Evolutionary conservation across 2,113 vertebrate species (phyloP).

Genomic region (Ginglymostoma cirratum): DNA sequence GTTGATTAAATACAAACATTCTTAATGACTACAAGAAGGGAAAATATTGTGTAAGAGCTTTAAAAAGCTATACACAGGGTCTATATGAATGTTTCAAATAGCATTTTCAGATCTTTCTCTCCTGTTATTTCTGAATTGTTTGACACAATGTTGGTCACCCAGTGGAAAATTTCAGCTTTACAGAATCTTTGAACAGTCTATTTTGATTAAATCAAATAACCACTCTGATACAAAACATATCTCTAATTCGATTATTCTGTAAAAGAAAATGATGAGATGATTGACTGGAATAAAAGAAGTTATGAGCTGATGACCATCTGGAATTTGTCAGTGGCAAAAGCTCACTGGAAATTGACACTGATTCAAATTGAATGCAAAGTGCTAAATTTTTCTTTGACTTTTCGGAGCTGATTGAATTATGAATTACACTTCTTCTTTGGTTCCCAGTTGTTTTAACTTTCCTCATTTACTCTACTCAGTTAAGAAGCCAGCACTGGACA

Average conservation of each 20-base stretch:
- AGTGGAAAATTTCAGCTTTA: constrained; percentile 13
- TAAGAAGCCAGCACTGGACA: neutral
- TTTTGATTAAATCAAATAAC: constrained; percentile 22
- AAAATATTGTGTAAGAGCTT: neutral
- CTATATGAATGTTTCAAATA: neutral
- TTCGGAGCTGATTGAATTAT: neutral
- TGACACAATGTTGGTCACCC: neutral
- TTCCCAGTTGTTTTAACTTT: neutral
- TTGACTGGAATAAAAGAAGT: constrained; percentile 24
- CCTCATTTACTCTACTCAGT: neutral
- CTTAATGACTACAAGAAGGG: neutral
- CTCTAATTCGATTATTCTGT: constrained; percentile 16
- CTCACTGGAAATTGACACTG: neutral
- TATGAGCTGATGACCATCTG: constrained; percentile 11
- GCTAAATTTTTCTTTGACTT: neutral
- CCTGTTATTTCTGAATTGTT: neutral
- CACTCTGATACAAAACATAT: constrained; percentile 2
- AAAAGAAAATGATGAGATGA: constrained; percentile 15
- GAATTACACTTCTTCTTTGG: neutral
- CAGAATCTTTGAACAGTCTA: constrained; percentile 1
- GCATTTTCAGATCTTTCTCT: neutral
- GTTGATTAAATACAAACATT: neutral
- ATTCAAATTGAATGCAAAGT: constrained; percentile 13
- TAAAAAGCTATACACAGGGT: neutral
- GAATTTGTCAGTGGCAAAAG: neutral